Base-by-base conservation (phyloP, 2,797 vertebrate genomes). In the Aeoliscus strigatus region DNA sequence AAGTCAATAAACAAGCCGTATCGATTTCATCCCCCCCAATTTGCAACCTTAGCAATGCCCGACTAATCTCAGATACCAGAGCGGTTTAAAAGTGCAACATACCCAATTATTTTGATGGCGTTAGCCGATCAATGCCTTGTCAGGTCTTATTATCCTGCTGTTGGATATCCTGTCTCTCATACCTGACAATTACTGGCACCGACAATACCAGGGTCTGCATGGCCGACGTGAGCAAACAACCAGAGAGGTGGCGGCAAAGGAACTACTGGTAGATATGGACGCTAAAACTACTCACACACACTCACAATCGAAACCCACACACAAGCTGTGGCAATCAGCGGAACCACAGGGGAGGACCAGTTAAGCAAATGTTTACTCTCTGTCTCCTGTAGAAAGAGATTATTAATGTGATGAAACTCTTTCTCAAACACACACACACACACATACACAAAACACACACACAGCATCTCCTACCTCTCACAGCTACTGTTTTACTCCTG, bases 341-440 rank as follows among this genome's bases (percentile, higher is more conserved):
- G 17, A 33, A 37, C 51, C 69, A 35, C 29, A 41, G n/a, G 38
- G 58, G 55, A 63, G 39, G 56, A 37, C 0, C 48, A 56, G 66
- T 41, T 42, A 67, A 46, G 67, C 42, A 75, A 78, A 79, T 60
- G 63, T 74, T 73, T 80, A 53, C 51, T 41, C 43, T 51, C 25
- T 2, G 0, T 76, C 60, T 60, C 11, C 36, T 2, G 6, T 51
- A 75, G 59, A 52, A 67, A 66, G 45, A 68, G 34, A 39, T 42
- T n/a, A 12, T 67, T 60, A 56, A 65, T 73, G 61, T 70, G 65
- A 65, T 69, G 55, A 72, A 75, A 79, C 54, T 14, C 29, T 36
- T 23, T 36, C 27, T 18, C 23, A 18, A 24, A 26, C 30, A 26
- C 27, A 27, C 21, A 29, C 24, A 27, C 14, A 29, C 33, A 34